A percentile compares a stretch with the other conserved stretches of the same genome.
These are phyloP conservation scores for Dicycla oo DNA, from an alignment of 2,888 invertebrate genomes.

Conservation along the genomic window DNA sequence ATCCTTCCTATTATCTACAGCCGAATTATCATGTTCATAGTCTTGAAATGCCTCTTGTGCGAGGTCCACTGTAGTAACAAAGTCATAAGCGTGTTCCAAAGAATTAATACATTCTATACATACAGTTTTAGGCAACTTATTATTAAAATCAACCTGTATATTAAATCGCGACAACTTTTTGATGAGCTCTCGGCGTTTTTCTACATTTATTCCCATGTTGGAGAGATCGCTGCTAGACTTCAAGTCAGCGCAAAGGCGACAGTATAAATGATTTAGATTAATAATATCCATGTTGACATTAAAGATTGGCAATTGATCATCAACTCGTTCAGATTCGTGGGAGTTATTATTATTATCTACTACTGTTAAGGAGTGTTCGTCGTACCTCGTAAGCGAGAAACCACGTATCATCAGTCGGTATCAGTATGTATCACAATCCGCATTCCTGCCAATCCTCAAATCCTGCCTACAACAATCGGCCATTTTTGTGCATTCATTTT, in stretches of 20 bases:
- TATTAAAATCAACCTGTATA: slow-evolving; percentile 30
- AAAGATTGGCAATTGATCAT: background rate
- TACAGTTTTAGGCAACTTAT: slow-evolving; percentile 49
- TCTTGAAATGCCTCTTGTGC: slow-evolving; percentile 47
- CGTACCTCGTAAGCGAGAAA: background rate
- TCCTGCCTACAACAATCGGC: background rate
- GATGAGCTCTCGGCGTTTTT: slow-evolving; percentile 25
- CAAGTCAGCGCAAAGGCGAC: slow-evolving; percentile 50
- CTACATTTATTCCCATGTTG: slow-evolving; percentile 33
- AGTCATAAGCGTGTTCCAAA: slow-evolving; percentile 38
- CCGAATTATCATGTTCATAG: slow-evolving; percentile 15
- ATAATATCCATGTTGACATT: slow-evolving; percentile 20
- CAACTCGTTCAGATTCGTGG: background rate
- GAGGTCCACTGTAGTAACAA: slow-evolving; percentile 26
- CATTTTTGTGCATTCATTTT: slow-evolving; percentile 8
- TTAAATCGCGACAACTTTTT: slow-evolving; percentile 38
- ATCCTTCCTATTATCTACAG: background rate
- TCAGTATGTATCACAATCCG: slow-evolving; percentile 1
- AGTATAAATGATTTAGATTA: slow-evolving; percentile 35
- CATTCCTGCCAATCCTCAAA: too few species aligned
- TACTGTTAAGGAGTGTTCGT: background rate
- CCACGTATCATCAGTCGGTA: background rate
- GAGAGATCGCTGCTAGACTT: slow-evolving; percentile 23
- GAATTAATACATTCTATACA: slow-evolving; percentile 38
- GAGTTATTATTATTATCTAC: background rate